A percentile compares a stretch with the other conserved stretches of the same genome.
phyloP scores from a whole-genome alignment of 2,113 vertebrate species.

The Elephantulus edwardii region DNA sequence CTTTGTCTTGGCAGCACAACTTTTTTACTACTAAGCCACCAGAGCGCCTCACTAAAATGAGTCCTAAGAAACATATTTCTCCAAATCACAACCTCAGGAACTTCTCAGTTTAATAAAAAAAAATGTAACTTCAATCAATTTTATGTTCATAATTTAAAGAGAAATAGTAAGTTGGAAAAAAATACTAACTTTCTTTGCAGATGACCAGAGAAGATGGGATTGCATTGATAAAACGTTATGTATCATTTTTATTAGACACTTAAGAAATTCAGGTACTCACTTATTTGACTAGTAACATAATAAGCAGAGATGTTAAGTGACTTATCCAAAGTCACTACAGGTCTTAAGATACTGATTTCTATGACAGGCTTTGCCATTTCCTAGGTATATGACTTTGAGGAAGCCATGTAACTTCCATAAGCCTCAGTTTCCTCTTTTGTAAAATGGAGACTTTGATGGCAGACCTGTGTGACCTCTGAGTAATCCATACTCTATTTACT shows the following conservation, averaged over 20 bases:
- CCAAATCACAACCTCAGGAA: background rate
- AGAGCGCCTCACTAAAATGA: too few relatives aligned
- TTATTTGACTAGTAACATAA: background rate
- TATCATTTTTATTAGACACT: background rate
- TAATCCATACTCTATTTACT: slow-evolving; percentile 27
- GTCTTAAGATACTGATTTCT: background rate
- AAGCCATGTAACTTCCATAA: slow-evolving; percentile 31
- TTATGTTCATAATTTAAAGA: background rate
- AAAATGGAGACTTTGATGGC: background rate
- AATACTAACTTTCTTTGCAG: slow-evolving; percentile 16
- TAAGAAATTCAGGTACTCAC: background rate
- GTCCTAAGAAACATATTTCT: background rate
- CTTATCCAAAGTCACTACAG: background rate
- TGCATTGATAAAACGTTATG: background rate
- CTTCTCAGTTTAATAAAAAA: background rate
- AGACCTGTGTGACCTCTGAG: background rate
- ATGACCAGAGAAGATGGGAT: background rate
- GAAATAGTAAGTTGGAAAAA: slow-evolving; percentile 8
- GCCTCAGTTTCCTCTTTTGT: slow-evolving; percentile 38
- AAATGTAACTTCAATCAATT: background rate
- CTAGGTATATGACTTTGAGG: slow-evolving; percentile 9
- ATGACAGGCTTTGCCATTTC: background rate
- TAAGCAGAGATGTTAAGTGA: background rate
- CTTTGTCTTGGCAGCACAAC: too few relatives aligned
- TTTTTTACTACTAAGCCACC: too few relatives aligned